These are phyloP conservation scores for Melanotaenia parkinsoni DNA, from an alignment of 2,797 vertebrate species.

Conservation along the genomic window DNA sequence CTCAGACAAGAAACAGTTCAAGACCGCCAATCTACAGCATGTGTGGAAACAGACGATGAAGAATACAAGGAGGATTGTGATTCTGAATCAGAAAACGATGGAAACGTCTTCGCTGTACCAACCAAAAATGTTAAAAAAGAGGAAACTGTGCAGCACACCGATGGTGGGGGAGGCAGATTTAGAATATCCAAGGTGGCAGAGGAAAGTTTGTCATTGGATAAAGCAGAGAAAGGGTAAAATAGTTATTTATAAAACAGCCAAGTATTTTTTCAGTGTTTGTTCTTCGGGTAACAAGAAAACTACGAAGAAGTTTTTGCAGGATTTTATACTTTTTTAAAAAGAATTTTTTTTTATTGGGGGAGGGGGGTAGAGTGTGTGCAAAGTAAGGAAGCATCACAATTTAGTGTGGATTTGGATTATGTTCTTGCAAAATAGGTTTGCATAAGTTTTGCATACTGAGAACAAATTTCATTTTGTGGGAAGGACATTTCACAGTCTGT, in stretches of 20 bases:
- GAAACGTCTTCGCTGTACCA: constrained; percentile 72
- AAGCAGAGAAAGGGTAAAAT: constrained; percentile 60
- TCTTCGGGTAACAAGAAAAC: background rate
- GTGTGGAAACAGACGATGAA: constrained; percentile 68
- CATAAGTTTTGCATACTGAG: background rate
- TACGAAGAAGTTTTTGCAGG: background rate
- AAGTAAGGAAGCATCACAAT: background rate
- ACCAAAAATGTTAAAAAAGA: constrained; percentile 68
- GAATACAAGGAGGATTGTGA: constrained; percentile 65
- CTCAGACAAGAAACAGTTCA: constrained; percentile 65
- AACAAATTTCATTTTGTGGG: background rate
- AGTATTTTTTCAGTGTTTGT: constrained; percentile 1
- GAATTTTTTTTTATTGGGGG: too few species aligned
- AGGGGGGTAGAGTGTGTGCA: too few species aligned
- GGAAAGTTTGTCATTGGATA: constrained; percentile 23
- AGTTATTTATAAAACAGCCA: background rate
- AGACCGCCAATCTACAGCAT: constrained; percentile 53
- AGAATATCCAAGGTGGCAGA: constrained; percentile 75
- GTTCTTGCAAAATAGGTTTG: too few species aligned
- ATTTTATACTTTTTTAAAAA: background rate
- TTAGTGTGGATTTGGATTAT: too few species aligned
- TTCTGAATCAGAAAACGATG: constrained; percentile 78
- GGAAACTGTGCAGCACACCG: constrained; percentile 34
- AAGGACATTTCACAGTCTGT: too few species aligned
- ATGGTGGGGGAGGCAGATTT: constrained; percentile 66